These are phyloP conservation scores for Tenebrosternarchus preto DNA, from an alignment of 2,113 vertebrate genomes.

Conservation along the genomic window DNA sequence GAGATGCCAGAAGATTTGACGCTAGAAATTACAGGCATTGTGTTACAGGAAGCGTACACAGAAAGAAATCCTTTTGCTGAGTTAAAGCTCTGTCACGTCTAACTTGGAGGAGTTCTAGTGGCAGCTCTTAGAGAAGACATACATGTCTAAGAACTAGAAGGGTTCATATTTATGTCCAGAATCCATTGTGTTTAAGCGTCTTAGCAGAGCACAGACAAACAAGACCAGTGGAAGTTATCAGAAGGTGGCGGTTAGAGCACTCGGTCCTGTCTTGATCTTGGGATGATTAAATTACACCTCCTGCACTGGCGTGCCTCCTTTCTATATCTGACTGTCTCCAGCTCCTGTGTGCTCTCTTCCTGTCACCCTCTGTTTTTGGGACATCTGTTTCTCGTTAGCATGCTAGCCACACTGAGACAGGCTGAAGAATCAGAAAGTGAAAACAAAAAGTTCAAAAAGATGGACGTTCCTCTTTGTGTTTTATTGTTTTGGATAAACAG, in stretches of 20 bases:
- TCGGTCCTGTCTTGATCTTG: conserved; percentile 16
- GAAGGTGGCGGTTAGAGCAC: not conserved
- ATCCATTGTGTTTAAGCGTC: conserved; percentile 37
- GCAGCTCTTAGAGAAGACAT: not conserved
- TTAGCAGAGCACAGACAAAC: conserved; percentile 38
- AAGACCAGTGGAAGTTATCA: conserved; percentile 28
- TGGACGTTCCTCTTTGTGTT: conserved; percentile 25
- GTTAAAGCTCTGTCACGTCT: not conserved
- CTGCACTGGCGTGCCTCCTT: conserved; percentile 33
- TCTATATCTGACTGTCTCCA: conserved; percentile 50
- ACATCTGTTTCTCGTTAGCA: conserved; percentile 65
- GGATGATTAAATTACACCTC: conserved; percentile 51
- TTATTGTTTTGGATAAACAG: conserved; percentile 53
- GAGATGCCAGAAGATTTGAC: not conserved
- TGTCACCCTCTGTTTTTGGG: conserved; percentile 40
- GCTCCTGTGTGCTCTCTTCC: conserved; percentile 50
- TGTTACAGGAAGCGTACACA: not conserved
- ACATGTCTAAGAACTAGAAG: not conserved
- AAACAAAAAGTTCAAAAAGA: conserved; percentile 48
- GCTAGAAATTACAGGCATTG: not conserved
- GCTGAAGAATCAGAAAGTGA: conserved; percentile 46
- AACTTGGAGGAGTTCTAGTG: conserved; percentile 24
- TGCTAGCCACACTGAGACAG: conserved; percentile 39
- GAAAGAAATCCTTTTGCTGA: not conserved
- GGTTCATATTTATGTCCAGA: conserved; percentile 23